A percentile compares a stretch with the other conserved stretches of the same genome.
Evolutionary conservation across 2,113 vertebrate species (phyloP).

Genomic region (Bos javanicus): DNA sequence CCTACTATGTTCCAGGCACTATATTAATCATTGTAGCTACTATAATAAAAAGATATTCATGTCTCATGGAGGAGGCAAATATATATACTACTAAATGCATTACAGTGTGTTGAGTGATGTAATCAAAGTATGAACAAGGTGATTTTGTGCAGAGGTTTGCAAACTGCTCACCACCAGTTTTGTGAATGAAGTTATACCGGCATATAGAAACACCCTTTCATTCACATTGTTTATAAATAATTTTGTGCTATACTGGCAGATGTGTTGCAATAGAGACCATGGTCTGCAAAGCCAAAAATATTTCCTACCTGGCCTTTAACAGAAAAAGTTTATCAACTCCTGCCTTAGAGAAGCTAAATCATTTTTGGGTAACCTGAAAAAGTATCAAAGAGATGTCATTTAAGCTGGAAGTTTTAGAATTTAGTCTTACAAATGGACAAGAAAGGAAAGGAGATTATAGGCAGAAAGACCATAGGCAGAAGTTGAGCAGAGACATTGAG

Average conservation of each 20-base stretch:
- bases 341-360: not conserved
- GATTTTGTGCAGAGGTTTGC: not conserved
- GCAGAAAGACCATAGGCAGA: not conserved
- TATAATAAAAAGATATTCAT: not conserved
- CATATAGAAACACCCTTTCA: not conserved
- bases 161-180: not conserved
- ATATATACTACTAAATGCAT: not conserved
- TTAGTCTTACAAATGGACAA: not conserved
- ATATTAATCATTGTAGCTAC: not conserved
- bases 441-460: not conserved
- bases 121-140: not conserved
- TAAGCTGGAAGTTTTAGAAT: constrained; percentile 25
- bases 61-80: not conserved
- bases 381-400: not conserved
- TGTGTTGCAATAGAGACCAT: not conserved
- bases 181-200: not conserved
- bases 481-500: not conserved
- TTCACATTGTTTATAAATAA: not conserved
- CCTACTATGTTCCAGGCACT: not conserved
- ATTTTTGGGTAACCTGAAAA: not conserved
- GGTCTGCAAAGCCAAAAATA: not conserved
- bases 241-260: not conserved
- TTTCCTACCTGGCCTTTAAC: not conserved
- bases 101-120: not conserved
- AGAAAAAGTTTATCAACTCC: not conserved